Base-by-base conservation (phyloP, 2,888 invertebrate species). In the Chrysolina americana region DNA sequence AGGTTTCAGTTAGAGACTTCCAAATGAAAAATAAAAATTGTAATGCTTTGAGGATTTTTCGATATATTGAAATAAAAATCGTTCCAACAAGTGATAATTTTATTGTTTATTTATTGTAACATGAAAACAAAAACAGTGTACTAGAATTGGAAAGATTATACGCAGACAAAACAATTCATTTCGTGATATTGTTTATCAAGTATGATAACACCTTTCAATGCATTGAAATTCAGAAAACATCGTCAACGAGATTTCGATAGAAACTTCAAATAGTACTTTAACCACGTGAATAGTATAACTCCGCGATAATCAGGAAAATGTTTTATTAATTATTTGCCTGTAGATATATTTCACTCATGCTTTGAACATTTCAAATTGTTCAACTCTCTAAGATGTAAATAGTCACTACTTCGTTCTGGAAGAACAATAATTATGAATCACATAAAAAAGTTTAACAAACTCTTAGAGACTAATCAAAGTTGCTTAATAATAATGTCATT, bases 81-180 rank as follows among this genome's bases (percentile, higher is more conserved):
- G 47, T 70, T 62, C 74, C 76, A 84, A 84, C 84, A 84, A 80
- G 71, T 82, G 79, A 83, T 84, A 83, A 78, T 84, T 83, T 84
- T 82, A 83, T 82, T 84, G 80, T 83, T 80, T 82, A 81, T 80
- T 66, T 53, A 56, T 79, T 78, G 78, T 81, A 81, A 82, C 82
- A 82, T 80, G 78, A 83, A 83, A 83, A 83, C 82, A 83, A 83
- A 82, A 83, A 83, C 83, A 84, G 81, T 78, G 78, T 80, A 82
- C 71, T 74, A 75, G 72, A 82, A 82, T 80, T 78, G 76, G 71
- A 71, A 65, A 77, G 80, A 81, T 50, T 36, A 50, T 65, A 56
- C 50, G 48, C 41, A 28, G 13, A 62, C 36, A 44, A 69, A 68
- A 50, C 41, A 53, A 73, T 50, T 66, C 23, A 41, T 73, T 41